Evolutionary conservation across 2,888 invertebrate species (phyloP).

Genomic region (Alloplasta piceator): DNA sequence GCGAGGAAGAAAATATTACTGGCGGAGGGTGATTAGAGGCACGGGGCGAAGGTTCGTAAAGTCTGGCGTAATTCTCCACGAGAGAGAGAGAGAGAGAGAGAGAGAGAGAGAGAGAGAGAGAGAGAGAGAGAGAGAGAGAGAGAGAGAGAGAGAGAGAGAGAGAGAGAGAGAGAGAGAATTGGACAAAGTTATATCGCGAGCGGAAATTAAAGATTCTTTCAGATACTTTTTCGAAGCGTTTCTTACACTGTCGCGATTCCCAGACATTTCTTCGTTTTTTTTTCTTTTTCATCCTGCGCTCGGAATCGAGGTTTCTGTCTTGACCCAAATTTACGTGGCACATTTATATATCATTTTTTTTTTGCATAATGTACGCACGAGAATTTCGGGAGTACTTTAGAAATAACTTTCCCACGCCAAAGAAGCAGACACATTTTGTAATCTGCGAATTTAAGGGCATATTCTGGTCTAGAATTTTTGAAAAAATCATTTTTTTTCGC

Average conservation of each 20-base stretch:
- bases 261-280: slow-evolving; percentile 9
- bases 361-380: not conserved
- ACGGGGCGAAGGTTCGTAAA: slow-evolving; percentile 33
- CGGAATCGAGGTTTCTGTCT: not conserved
- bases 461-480: not conserved
- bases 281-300: not conserved
- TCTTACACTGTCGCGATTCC: not conserved
- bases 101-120: slow-evolving; percentile 16
- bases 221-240: too few species aligned
- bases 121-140: not conserved
- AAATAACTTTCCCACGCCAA: not conserved
- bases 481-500: too few species aligned
- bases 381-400: not conserved
- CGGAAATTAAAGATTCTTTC: slow-evolving; percentile 52
- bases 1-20: slow-evolving; percentile 37
- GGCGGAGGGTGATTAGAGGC: slow-evolving; percentile 42
- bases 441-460: not conserved
- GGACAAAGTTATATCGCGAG: slow-evolving; percentile 32
- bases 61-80: slow-evolving; percentile 25
- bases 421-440: not conserved
- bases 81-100: not conserved
- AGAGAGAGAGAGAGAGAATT: not conserved
- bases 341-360: not conserved
- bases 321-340: not conserved
- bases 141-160: slow-evolving; percentile 16